Conservation (phyloP, 2,113 vertebrate species). For the Melanostigma gelatinosum region DNA sequence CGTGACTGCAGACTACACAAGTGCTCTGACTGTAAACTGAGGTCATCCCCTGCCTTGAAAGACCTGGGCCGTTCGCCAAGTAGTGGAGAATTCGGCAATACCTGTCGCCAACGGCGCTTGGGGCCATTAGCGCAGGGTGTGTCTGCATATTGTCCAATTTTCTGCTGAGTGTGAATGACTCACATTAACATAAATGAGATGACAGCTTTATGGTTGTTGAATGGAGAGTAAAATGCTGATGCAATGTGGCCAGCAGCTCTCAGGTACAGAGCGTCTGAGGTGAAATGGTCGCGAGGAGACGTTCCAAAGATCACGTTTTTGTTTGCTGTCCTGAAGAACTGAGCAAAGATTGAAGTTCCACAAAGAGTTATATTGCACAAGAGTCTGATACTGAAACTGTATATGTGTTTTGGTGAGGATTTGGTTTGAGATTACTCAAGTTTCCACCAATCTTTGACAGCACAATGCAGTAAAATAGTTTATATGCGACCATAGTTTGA, state of each 20-base stretch:
- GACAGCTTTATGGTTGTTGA: slow-evolving; percentile 68
- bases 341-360: slow-evolving; percentile 16
- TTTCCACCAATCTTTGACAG: slow-evolving; percentile 9
- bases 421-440: slow-evolving; percentile 14
- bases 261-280: neutral
- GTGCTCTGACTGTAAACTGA: slow-evolving; percentile 35
- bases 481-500: slow-evolving; percentile 40
- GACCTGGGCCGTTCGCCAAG: slow-evolving; percentile 11
- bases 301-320: slow-evolving; percentile 22
- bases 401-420: slow-evolving; percentile 6
- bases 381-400: neutral
- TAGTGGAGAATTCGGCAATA: slow-evolving; percentile 14
- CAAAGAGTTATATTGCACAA: neutral
- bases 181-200: slow-evolving; percentile 52
- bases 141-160: slow-evolving; percentile 51
- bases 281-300: neutral
- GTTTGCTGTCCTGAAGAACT: neutral
- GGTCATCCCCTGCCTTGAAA: slow-evolving; percentile 27
- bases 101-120: slow-evolving; percentile 29
- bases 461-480: slow-evolving; percentile 47
- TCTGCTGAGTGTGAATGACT: slow-evolving; percentile 61
- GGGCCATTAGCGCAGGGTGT: slow-evolving; percentile 65
- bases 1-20: slow-evolving; percentile 34
- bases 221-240: slow-evolving; percentile 50
- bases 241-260: slow-evolving; percentile 26